phyloP scores from a whole-genome alignment of 1,140 invertebrate species.

The Heliconius congener region DNA sequence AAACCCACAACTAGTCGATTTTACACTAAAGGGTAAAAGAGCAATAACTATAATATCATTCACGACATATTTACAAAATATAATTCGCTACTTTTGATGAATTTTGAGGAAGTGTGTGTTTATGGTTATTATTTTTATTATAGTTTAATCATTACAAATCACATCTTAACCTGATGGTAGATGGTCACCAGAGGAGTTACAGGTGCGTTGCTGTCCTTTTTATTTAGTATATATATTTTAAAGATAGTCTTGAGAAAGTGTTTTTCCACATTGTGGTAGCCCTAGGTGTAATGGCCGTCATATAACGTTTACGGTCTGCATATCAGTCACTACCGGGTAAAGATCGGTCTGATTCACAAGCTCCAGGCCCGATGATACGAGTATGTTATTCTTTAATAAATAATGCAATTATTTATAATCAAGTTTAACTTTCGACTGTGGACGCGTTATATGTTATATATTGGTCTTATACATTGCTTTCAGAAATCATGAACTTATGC shows the following conservation, averaged over 20 bases:
- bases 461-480: not conserved
- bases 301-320: slow-evolving; percentile 27
- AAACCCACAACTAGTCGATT: too few species aligned
- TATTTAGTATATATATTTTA: not conserved
- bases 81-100: too few species aligned
- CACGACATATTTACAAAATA: too few species aligned
- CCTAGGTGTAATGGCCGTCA: slow-evolving; percentile 16
- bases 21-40: too few species aligned
- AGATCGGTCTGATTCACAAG: slow-evolving; percentile 40
- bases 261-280: not conserved
- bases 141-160: not conserved
- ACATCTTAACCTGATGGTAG: too few species aligned
- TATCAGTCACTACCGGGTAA: slow-evolving; percentile 30
- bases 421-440: not conserved
- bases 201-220: too few species aligned
- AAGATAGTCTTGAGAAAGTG: not conserved
- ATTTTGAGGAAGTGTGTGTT: too few species aligned
- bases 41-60: too few species aligned
- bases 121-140: too few species aligned
- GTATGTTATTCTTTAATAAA: not conserved
- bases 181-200: too few species aligned
- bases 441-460: not conserved
- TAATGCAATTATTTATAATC: not conserved
- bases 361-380: slow-evolving; percentile 21
- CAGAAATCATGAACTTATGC: too few species aligned